A percentile compares a stretch with the other conserved stretches of the same genome.
Conservation (phyloP, 2,113 vertebrate genomes). For the Barbus barbus region DNA sequence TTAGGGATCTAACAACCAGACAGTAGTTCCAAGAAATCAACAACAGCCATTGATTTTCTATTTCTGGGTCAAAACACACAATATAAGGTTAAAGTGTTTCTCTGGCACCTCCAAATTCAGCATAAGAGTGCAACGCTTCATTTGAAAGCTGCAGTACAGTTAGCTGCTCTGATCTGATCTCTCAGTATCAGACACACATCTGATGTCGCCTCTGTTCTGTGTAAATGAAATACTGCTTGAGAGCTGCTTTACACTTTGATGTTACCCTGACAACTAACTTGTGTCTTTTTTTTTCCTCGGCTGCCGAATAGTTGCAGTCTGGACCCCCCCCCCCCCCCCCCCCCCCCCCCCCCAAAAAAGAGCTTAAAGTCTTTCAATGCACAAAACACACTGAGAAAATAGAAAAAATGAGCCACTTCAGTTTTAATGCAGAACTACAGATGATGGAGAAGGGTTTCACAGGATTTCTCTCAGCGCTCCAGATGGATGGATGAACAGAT, state of each 20-base stretch:
- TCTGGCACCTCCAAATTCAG: too few species aligned
- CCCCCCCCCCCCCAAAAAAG: not conserved
- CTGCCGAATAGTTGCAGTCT: not conserved
- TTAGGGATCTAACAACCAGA: not conserved
- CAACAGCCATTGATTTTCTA: not conserved
- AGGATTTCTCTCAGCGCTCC: not conserved
- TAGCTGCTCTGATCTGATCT: not conserved
- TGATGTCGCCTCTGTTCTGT: not conserved
- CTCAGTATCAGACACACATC: not conserved
- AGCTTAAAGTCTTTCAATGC: not conserved
- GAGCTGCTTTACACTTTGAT: not conserved
- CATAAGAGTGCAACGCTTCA: too few species aligned
- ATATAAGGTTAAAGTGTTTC: not conserved
- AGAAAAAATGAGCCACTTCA: not conserved
- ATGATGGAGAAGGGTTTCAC: not conserved
- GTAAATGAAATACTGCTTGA: not conserved
- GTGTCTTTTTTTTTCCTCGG: too few species aligned
- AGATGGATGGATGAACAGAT: not conserved
- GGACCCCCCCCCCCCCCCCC: not conserved
- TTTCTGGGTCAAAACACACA: not conserved
- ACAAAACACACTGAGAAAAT: not conserved
- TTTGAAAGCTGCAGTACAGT: not conserved
- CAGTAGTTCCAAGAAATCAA: not conserved
- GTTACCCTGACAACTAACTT: not conserved
- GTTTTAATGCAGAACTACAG: not conserved